phyloP scores from a whole-genome alignment of 2,113 vertebrate species.

The Suncus etruscus region DNA sequence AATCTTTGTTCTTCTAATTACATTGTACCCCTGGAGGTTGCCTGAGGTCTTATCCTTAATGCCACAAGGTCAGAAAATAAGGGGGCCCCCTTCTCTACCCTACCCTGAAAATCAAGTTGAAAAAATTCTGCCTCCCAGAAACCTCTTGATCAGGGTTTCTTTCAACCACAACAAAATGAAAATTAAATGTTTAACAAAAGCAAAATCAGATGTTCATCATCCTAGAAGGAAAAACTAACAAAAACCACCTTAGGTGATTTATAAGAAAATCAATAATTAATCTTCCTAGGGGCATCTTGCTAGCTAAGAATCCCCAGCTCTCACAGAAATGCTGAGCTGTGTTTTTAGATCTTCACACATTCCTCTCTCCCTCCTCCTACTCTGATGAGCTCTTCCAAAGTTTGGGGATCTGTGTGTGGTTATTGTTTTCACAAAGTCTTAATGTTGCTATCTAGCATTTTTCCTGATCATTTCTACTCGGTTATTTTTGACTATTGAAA shows the following conservation, averaged over 20 bases:
- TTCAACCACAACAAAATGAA: slow-evolving; percentile 44
- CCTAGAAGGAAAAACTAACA: slow-evolving; percentile 64
- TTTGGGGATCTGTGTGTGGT: not conserved
- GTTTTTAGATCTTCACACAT: not conserved
- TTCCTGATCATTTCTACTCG: slow-evolving; percentile 47
- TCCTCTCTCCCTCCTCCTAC: too few species aligned
- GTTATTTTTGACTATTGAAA: not conserved
- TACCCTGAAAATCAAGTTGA: not conserved
- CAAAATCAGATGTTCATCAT: slow-evolving; percentile 68
- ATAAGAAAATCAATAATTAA: slow-evolving; percentile 80
- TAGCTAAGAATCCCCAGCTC: slow-evolving; percentile 54
- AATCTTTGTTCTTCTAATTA: slow-evolving; percentile 49
- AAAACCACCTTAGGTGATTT: slow-evolving; percentile 66
- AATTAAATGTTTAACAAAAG: slow-evolving; percentile 40
- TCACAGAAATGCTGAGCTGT: slow-evolving; percentile 59
- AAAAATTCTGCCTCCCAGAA: slow-evolving; percentile 23
- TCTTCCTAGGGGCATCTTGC: slow-evolving; percentile 52
- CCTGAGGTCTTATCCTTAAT: not conserved
- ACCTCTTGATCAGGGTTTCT: slow-evolving; percentile 22
- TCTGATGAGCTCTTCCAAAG: not conserved
- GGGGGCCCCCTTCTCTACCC: not conserved
- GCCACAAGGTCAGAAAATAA: slow-evolving; percentile 30
- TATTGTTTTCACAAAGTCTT: not conserved
- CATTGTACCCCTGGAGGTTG: not conserved
- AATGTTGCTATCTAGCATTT: not conserved